Evolutionary conservation across 1,140 invertebrate species (phyloP).

Genomic region (Drosophila repletoides): DNA sequence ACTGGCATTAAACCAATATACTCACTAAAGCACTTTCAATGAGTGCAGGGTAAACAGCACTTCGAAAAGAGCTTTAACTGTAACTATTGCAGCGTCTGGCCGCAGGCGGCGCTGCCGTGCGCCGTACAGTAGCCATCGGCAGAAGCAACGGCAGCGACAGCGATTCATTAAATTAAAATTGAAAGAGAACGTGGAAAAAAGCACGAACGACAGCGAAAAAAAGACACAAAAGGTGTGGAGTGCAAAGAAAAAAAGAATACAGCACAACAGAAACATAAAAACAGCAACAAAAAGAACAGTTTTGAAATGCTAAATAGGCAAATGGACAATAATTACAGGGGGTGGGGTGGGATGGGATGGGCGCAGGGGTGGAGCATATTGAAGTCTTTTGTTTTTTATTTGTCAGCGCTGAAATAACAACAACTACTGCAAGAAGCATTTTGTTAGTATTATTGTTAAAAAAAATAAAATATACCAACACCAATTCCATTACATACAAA

Average conservation of each 20-base stretch:
- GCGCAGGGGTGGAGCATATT: constrained; percentile 38
- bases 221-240: constrained; percentile 57
- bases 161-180: constrained; percentile 66
- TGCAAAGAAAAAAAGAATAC: constrained; percentile 60
- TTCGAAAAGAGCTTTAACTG: constrained; percentile 40
- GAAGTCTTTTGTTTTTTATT: constrained; percentile 76
- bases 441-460: too few species aligned
- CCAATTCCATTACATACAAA: constrained; percentile 30
- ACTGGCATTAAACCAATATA: too few species aligned
- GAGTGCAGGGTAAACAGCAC: too few species aligned
- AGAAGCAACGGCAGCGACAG: too few species aligned
- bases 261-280: too few species aligned
- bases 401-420: not conserved
- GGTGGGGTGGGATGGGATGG: not conserved
- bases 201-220: constrained; percentile 77
- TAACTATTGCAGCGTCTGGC: constrained; percentile 38
- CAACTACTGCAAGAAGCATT: not conserved
- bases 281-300: constrained; percentile 55
- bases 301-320: constrained; percentile 76
- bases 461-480: constrained; percentile 25
- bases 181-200: constrained; percentile 73
- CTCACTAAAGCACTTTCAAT: too few species aligned
- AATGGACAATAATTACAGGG: constrained; percentile 8
- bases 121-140: constrained; percentile 35
- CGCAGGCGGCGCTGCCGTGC: not conserved